Evolutionary conservation across 2,113 vertebrate species (phyloP).

Genomic region (Holacanthus passer): DNA sequence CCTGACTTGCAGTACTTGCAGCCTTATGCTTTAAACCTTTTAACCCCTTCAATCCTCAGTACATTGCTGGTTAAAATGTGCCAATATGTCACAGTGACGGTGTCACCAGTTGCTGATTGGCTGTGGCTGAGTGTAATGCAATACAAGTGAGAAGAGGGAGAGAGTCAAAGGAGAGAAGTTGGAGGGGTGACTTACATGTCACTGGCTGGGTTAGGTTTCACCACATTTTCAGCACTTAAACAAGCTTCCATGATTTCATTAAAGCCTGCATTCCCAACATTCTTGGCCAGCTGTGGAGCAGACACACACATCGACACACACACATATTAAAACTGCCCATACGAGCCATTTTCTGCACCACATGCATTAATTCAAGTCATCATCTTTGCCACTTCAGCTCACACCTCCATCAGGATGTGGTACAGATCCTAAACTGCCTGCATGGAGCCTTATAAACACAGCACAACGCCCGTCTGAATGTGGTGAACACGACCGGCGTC

Average conservation of each 20-base stretch:
- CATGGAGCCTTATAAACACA: conserved; percentile 27
- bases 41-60: too few species aligned
- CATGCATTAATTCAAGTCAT: conserved; percentile 47
- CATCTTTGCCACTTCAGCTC: neutral
- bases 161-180: neutral
- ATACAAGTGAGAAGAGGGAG: conserved; percentile 11
- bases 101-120: neutral
- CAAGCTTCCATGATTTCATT: conserved; percentile 99
- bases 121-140: neutral
- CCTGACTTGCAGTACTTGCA: too few species aligned
- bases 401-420: conserved; percentile 26
- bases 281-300: conserved; percentile 95
- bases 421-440: conserved; percentile 6
- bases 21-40: too few species aligned
- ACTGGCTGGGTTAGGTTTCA: conserved; percentile 94
- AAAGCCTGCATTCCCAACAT: conserved; percentile 97
- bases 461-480: conserved; percentile 48
- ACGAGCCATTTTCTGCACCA: conserved; percentile 15
- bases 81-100: neutral
- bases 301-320: conserved; percentile 17
- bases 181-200: conserved; percentile 92
- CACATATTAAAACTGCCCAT: conserved; percentile 19
- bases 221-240: conserved; percentile 87
- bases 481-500: conserved; percentile 59
- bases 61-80: neutral